A percentile compares a stretch with the other conserved stretches of the same genome.
phyloP scores from a whole-genome alignment of 2,113 vertebrate genomes.

The Zosterops hypoxanthus region DNA sequence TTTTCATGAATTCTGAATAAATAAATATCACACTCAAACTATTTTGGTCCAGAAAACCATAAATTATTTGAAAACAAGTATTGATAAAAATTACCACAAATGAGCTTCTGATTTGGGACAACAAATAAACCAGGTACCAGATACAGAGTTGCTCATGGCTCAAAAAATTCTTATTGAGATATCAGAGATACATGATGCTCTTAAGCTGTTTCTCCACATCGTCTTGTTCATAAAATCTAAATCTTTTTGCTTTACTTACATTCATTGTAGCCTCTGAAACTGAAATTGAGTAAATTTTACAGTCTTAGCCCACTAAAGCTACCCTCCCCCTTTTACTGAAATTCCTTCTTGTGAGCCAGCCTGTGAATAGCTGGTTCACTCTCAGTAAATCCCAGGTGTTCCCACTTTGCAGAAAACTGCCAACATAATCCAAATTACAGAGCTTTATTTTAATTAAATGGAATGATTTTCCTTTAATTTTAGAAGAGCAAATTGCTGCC shows the following conservation, averaged over 20 bases:
- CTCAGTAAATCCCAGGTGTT: slow-evolving; percentile 68
- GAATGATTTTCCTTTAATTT: slow-evolving; percentile 81
- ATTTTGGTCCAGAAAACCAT: not conserved
- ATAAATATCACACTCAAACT: not conserved
- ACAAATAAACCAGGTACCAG: not conserved
- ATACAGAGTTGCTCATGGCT: not conserved
- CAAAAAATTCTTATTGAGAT: not conserved
- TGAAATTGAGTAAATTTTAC: not conserved
- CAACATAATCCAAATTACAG: slow-evolving; percentile 65
- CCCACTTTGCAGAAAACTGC: slow-evolving; percentile 44
- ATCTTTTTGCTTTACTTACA: not conserved
- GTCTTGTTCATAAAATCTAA: not conserved
- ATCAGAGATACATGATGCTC: not conserved
- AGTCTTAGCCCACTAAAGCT: not conserved
- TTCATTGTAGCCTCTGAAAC: not conserved
- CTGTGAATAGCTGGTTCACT: slow-evolving; percentile 17
- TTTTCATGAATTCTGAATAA: not conserved
- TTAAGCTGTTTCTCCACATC: not conserved
- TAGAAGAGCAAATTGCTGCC: slow-evolving; percentile 72
- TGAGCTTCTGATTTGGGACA: not conserved
- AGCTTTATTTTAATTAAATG: slow-evolving; percentile 91
- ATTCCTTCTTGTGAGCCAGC: slow-evolving; percentile 3
- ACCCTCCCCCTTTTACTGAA: not conserved
- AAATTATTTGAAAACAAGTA: not conserved
- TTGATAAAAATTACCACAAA: not conserved